Percentiles rank a stretch among this genome's conserved stretches.
Conservation (phyloP, 1,140 invertebrate genomes). For the Melipona quadrifasciata region DNA sequence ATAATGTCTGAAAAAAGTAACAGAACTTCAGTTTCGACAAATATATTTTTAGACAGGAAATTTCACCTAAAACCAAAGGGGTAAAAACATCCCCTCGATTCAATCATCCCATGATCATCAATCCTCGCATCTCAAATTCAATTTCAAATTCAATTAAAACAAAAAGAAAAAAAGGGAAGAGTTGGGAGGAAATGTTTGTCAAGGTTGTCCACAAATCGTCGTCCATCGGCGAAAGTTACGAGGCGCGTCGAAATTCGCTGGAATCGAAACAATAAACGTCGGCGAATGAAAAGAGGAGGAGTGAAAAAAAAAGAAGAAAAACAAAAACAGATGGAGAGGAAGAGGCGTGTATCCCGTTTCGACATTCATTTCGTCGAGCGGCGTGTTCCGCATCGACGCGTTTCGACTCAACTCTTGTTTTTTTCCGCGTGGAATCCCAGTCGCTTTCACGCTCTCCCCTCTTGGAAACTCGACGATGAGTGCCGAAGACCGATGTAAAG, state of each 20-base stretch:
- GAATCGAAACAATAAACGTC: slow-evolving; percentile 7
- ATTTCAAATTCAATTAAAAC: too few species aligned
- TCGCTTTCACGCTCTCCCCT: neutral
- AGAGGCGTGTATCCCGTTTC: neutral
- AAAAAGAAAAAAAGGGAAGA: too few species aligned
- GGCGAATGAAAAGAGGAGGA: neutral
- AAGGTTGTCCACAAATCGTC: neutral
- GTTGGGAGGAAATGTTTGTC: too few species aligned
- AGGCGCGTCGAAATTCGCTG: neutral
- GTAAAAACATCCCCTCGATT: too few species aligned
- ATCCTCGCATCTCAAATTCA: too few species aligned
- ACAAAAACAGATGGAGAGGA: neutral
- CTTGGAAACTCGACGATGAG: neutral
- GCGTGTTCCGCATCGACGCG: slow-evolving; percentile 18
- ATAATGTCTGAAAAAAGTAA: too few species aligned
- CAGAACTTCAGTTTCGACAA: too few species aligned
- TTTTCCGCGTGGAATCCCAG: neutral
- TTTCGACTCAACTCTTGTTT: slow-evolving; percentile 29
- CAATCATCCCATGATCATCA: too few species aligned
- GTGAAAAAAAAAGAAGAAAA: too few species aligned
- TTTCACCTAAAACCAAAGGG: too few species aligned
- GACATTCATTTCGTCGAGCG: slow-evolving; percentile 19
- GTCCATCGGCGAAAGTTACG: neutral
- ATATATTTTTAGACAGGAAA: too few species aligned
- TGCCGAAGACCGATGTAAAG: neutral